Percentiles rank a stretch among this genome's conserved stretches.
Conservation (phyloP, 2,113 vertebrate genomes). For the Pelusios castaneus region DNA sequence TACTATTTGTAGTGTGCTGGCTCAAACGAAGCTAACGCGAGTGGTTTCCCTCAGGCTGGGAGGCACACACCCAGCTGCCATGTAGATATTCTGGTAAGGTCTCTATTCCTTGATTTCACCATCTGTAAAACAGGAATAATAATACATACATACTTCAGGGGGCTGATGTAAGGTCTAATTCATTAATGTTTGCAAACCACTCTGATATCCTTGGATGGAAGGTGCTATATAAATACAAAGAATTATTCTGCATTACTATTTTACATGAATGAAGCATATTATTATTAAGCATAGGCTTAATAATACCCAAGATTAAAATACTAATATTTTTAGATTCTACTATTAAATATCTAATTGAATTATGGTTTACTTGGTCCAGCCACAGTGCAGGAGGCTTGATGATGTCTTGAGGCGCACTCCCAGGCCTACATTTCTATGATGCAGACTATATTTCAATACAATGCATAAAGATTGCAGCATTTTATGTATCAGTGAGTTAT, state of each 20-base stretch:
- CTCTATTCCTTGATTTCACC: not conserved
- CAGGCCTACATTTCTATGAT: not conserved
- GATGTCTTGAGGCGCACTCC: too few species aligned
- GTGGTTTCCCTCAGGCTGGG: not conserved
- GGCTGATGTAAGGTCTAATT: not conserved
- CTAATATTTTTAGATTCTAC: not conserved
- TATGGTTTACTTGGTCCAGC: not conserved
- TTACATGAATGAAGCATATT: not conserved
- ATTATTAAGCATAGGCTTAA: too few species aligned
- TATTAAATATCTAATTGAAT: not conserved
- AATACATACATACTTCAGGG: not conserved
- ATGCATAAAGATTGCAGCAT: not conserved
- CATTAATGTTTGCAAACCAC: not conserved
- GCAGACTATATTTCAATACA: not conserved
- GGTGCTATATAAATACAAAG: not conserved
- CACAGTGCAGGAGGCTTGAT: not conserved
- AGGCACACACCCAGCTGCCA: not conserved
- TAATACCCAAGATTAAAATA: not conserved
- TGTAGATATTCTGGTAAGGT: not conserved
- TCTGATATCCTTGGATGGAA: not conserved
- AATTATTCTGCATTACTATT: not conserved
- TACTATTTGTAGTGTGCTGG: not conserved
- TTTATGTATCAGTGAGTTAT: not conserved
- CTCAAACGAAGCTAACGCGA: not conserved
- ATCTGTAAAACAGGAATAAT: not conserved